phyloP scores from a whole-genome alignment of 2,797 vertebrate genomes.

The Myoxocephalus aenaeus region DNA sequence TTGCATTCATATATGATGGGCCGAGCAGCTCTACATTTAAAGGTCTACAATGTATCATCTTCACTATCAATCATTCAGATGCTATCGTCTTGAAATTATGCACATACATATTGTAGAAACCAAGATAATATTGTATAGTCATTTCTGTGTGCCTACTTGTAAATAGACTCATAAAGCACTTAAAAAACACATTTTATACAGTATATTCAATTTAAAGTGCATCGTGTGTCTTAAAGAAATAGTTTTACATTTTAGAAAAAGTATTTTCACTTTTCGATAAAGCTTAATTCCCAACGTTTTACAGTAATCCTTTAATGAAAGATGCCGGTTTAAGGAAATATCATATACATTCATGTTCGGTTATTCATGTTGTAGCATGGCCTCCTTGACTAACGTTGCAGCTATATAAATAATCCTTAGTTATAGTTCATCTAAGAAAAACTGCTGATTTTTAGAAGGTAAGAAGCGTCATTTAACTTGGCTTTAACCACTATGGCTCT shows the following conservation, averaged over 20 bases:
- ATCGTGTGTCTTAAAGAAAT: not conserved
- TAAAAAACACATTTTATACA: not conserved
- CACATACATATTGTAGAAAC: not conserved
- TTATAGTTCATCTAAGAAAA: no score
- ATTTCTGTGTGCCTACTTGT: not conserved
- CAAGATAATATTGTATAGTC: not conserved
- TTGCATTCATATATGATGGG: conserved; percentile 42
- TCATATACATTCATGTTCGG: no score
- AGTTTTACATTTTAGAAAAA: not conserved
- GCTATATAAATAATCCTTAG: no score
- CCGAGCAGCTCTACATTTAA: not conserved
- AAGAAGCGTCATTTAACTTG: conserved; percentile 2
- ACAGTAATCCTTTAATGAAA: no score
- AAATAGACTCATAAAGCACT: not conserved
- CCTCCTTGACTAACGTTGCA: no score
- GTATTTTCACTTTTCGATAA: no score
- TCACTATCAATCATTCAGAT: conserved; percentile 1
- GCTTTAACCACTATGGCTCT: not conserved
- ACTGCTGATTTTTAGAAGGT: not conserved
- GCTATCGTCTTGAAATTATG: not conserved
- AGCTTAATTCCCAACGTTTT: no score
- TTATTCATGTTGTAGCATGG: no score
- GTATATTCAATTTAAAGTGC: not conserved
- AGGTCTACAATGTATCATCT: not conserved
- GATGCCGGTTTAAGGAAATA: no score